A percentile compares a stretch with the other conserved stretches of the same genome.
phyloP scores from a whole-genome alignment of 2,113 vertebrate genomes.

The Verasper variegatus region DNA sequence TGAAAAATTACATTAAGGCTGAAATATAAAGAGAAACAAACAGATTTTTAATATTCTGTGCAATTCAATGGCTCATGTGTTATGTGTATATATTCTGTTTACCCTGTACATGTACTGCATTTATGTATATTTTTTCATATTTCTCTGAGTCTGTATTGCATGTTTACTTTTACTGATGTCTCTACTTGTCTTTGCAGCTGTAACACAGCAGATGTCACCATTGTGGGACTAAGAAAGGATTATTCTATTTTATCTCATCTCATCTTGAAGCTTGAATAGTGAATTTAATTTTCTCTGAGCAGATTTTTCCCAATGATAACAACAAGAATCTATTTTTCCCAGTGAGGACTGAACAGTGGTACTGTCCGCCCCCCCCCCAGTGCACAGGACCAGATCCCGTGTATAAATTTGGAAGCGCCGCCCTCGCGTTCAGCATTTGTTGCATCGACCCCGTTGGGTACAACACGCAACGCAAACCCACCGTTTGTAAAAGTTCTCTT shows the following conservation, averaged over 20 bases:
- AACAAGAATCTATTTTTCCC: not conserved
- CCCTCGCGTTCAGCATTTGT: conserved; percentile 77
- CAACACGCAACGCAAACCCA: conserved; percentile 56
- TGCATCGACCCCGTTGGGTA: conserved; percentile 78
- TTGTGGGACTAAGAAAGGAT: no score
- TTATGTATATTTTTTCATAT: not conserved
- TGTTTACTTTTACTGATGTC: no score
- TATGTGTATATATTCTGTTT: no score
- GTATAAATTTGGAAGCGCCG: conserved; percentile 68
- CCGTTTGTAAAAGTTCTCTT: conserved; percentile 40
- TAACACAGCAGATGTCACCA: no score
- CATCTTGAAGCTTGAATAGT: no score
- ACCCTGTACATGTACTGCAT: no score
- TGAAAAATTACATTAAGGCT: not conserved
- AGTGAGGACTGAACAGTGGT: not conserved
- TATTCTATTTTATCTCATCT: no score
- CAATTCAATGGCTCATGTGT: no score
- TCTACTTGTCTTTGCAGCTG: no score
- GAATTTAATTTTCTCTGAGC: no score
- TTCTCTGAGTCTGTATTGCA: no score
- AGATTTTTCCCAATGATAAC: not conserved
- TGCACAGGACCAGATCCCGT: conserved; percentile 31
- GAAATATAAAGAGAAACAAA: not conserved
- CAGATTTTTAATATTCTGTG: not conserved
- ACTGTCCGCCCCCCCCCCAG: not conserved